Evolutionary conservation across 2,888 invertebrate genomes (phyloP).

Genomic region (Ormyrus nitidulus): DNA sequence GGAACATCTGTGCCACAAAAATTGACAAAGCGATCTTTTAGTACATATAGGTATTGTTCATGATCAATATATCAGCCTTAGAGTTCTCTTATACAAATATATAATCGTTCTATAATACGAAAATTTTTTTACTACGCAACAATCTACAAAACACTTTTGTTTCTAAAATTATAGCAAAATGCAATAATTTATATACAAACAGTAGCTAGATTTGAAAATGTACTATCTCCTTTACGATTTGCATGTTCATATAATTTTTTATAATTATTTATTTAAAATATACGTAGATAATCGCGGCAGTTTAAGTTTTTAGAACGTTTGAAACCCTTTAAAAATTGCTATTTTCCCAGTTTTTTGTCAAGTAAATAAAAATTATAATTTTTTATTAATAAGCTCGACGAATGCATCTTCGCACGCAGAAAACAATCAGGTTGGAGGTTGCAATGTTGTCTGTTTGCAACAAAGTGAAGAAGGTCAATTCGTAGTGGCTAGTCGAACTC

Average conservation of each 20-base stretch:
- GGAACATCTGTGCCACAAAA: slow-evolving; percentile 69
- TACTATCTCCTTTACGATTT: no score
- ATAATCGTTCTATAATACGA: background rate
- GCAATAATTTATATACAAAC: no score
- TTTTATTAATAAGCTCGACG: slow-evolving; percentile 58
- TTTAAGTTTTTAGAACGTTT: no score
- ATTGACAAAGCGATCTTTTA: slow-evolving; percentile 68
- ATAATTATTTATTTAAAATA: no score
- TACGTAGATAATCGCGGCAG: no score
- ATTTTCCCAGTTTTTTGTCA: no score
- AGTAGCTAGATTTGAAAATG: no score
- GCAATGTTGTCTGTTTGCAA: slow-evolving; percentile 71
- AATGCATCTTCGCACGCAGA: slow-evolving; percentile 65
- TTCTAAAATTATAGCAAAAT: no score
- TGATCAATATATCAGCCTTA: no score
- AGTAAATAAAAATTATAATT: background rate
- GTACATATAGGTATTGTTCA: slow-evolving; percentile 67
- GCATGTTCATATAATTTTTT: no score
- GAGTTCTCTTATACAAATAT: background rate
- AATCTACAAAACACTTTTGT: no score
- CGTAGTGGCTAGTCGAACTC: slow-evolving; percentile 83
- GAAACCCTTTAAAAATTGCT: no score
- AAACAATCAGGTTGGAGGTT: slow-evolving; percentile 69
- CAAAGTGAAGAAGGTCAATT: slow-evolving; percentile 82
- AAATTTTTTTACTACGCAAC: background rate